Conservation (phyloP, 2,888 invertebrate species). For the Podabrus alpinus region DNA sequence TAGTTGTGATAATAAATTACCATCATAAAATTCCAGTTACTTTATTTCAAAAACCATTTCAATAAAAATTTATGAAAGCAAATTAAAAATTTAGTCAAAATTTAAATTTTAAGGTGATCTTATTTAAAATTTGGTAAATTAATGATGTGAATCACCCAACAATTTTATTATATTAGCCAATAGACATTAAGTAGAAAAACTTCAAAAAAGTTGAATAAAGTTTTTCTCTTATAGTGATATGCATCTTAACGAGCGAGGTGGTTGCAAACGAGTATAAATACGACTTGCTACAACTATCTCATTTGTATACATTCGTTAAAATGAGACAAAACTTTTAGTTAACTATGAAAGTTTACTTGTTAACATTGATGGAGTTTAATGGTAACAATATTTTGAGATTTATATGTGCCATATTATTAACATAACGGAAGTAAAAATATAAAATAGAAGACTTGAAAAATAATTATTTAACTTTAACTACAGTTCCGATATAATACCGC, state of each 20-base stretch:
- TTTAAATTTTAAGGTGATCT: neutral
- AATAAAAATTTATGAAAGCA: neutral
- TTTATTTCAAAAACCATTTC: slow-evolving; percentile 1
- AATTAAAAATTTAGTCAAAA: neutral
- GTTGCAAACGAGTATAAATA: neutral
- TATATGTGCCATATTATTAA: neutral
- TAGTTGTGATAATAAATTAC: slow-evolving; percentile 17
- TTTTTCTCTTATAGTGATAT: slow-evolving; percentile 6
- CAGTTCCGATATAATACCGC: neutral
- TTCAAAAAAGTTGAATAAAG: slow-evolving; percentile 5
- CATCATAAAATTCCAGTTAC: neutral
- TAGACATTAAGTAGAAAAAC: neutral
- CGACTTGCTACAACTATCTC: neutral
- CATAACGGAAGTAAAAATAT: neutral
- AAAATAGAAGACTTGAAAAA: neutral
- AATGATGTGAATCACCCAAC: neutral
- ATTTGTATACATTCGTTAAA: neutral
- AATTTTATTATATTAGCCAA: neutral
- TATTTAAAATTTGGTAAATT: neutral
- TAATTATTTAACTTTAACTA: neutral
- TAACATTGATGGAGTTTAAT: neutral
- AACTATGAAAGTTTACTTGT: neutral
- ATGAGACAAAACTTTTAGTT: neutral
- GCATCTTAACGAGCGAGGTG: slow-evolving; percentile 1
- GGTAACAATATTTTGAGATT: neutral